A percentile compares a stretch with the other conserved stretches of the same genome.
These are phyloP conservation scores for Himalopsyche tibetana DNA, from an alignment of 2,888 invertebrate genomes.

Conservation along the genomic window DNA sequence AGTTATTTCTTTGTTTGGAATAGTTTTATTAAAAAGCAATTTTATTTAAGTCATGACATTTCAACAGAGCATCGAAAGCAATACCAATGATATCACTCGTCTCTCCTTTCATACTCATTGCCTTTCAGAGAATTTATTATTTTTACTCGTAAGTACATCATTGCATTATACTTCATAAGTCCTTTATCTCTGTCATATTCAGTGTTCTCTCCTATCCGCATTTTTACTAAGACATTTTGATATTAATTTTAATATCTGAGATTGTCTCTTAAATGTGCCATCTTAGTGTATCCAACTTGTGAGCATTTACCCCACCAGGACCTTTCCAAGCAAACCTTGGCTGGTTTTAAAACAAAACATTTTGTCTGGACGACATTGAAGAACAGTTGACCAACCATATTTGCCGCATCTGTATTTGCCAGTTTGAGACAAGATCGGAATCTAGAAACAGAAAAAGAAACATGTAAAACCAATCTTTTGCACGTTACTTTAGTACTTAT, in stretches of 20 bases:
- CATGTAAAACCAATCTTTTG: too few relatives aligned
- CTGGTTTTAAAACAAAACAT: slow-evolving; percentile 91
- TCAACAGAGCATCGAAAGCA: too few relatives aligned
- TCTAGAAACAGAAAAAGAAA: slow-evolving; percentile 76
- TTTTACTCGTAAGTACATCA: neutral
- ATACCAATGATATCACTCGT: neutral
- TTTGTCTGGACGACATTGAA: slow-evolving; percentile 97
- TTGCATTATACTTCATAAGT: neutral
- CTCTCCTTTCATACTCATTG: neutral
- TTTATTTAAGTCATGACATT: too few relatives aligned
- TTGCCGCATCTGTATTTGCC: slow-evolving; percentile 90
- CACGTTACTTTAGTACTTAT: too few relatives aligned
- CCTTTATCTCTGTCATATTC: neutral
- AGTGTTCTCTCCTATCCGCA: slow-evolving; percentile 2
- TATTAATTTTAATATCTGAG: slow-evolving; percentile 68
- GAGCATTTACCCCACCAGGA: slow-evolving; percentile 91
- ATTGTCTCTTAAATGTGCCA: slow-evolving; percentile 86
- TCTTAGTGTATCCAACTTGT: slow-evolving; percentile 81
- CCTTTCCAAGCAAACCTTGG: slow-evolving; percentile 84
- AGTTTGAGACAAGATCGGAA: slow-evolving; percentile 95
- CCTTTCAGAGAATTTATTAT: neutral
- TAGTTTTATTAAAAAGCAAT: too few relatives aligned
- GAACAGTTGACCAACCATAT: slow-evolving; percentile 93
- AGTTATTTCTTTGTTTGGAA: too few relatives aligned
- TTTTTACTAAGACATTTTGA: neutral